Evolutionary conservation across 2,113 vertebrate species (phyloP).

Genomic region (Chiloscyllium plagiosum): DNA sequence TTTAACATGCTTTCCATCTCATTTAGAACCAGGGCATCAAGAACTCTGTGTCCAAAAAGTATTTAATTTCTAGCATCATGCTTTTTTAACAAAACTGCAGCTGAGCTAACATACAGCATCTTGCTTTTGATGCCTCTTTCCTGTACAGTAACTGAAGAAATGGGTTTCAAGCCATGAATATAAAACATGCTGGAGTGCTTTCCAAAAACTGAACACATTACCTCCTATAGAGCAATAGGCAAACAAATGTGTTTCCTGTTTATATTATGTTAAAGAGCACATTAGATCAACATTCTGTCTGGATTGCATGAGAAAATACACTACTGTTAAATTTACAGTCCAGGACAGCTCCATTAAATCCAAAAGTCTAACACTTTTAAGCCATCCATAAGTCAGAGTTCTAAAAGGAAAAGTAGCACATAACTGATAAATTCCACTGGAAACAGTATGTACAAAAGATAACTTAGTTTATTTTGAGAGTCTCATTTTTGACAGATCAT

Average conservation of each 20-base stretch:
- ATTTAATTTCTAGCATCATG: neutral
- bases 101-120: neutral
- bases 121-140: neutral
- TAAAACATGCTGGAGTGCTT: neutral
- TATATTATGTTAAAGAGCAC: neutral
- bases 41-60: neutral
- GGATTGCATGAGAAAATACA: neutral
- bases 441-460: neutral
- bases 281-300: neutral
- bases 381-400: conserved; percentile 57
- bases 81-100: neutral
- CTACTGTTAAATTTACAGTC: conserved; percentile 49
- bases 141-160: neutral
- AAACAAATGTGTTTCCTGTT: neutral
- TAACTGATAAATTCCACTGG: conserved; percentile 35
- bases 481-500: neutral
- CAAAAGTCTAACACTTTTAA: conserved; percentile 58
- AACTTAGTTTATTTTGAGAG: neutral
- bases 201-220: neutral
- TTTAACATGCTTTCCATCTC: neutral
- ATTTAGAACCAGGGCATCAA: neutral
- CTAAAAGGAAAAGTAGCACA: conserved; percentile 54
- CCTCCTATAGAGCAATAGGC: neutral
- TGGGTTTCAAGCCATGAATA: neutral
- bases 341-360: conserved; percentile 57